These are phyloP conservation scores for Meghimatium bilineatum DNA, from an alignment of 2,888 invertebrate genomes.

Conservation along the genomic window DNA sequence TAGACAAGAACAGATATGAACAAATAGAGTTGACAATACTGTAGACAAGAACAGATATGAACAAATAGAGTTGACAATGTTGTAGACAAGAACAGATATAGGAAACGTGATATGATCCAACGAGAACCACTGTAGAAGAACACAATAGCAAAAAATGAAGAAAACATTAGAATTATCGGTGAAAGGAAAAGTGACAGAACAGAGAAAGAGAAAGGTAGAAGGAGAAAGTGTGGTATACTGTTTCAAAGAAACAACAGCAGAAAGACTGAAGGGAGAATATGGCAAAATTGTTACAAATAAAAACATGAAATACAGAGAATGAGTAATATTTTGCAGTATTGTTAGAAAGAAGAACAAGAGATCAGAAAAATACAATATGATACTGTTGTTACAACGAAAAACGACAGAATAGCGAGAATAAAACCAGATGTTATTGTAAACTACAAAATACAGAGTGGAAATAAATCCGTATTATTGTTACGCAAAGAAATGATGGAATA, in stretches of 20 bases:
- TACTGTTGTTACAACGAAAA: no score
- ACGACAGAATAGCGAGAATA: no score
- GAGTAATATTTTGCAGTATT: neutral
- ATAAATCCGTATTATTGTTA: no score
- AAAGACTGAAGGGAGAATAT: neutral
- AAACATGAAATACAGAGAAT: neutral
- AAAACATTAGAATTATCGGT: neutral
- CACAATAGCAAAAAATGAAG: no score
- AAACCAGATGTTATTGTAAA: no score
- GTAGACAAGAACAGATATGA: neutral
- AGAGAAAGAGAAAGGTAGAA: neutral
- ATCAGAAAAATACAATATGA: neutral
- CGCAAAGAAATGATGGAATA: no score
- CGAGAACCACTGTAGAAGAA: no score
- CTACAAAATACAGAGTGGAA: no score
- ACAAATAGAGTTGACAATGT: neutral
- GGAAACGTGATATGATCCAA: no score
- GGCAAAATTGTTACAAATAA: neutral
- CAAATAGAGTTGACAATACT: neutral
- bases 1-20: no score
- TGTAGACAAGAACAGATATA: no score
- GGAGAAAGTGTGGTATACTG: neutral
- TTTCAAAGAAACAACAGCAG: neutral
- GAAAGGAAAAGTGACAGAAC: neutral
- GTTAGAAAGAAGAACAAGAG: neutral